Evolutionary conservation across 2,888 invertebrate genomes (phyloP), one percentile per base, ranked within the genome.

Genomic region (Macrosiphum euphorbiae): DNA sequence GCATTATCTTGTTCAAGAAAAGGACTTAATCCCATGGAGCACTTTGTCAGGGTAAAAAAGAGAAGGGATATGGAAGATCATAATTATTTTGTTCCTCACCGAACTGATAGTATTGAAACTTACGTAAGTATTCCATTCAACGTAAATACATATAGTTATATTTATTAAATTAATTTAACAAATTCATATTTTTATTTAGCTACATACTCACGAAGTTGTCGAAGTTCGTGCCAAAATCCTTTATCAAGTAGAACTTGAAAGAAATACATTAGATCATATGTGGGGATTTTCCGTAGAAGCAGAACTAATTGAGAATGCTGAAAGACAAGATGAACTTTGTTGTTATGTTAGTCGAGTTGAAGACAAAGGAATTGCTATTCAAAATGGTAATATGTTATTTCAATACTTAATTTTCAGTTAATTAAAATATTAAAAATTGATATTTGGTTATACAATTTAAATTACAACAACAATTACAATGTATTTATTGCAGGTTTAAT

Each of bases 231-330:
- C 98, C 95, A 99, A 99, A 97, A 98, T 99, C 95, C 97, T 99
- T 95, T 99, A 99, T 96, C 99, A 99, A 97, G 98, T 99, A 95
- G 99, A 99, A 96, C 96, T 99, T 95, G 98, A 98, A 95, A 97
- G 99, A 94, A 97, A 97, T 95, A 98, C 98, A 24, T 96, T 98
- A 95, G 99, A 99, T 95, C 98, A 98, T 96, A 98, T 99, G 98
- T 99, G 99, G 98, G 99, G 99, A 95, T 99, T 99, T 96, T 98
- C 98, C 95, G 99, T 99, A 92, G 99, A 99, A 96, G 99, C 99
- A 7, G 99, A 99, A 96, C 97, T 99, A 94, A 98, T 99, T 95
- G 99, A 99, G 96, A 99, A 99, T 96, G 98, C 98, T 24, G 99
- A 99, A 96, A 97, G 98, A 92, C 99, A 99, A 96, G 99, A 99